Percentiles rank a stretch among this genome's conserved stretches.
These are phyloP conservation scores for Mercenaria mercenaria DNA, from an alignment of 1,140 invertebrate genomes.

Conservation along the genomic window DNA sequence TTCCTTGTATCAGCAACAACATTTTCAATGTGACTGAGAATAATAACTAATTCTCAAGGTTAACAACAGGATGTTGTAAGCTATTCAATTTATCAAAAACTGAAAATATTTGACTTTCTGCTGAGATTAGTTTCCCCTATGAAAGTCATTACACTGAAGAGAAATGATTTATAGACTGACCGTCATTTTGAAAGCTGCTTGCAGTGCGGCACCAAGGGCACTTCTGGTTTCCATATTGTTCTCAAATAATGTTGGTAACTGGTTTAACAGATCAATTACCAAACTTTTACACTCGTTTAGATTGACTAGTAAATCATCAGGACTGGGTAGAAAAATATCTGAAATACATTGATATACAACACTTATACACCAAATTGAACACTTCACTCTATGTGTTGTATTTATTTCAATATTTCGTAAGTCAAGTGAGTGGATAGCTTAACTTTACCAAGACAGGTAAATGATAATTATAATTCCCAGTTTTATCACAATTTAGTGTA, in stretches of 20 bases:
- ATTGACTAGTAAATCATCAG: slow-evolving; percentile 97
- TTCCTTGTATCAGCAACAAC: no score
- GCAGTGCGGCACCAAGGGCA: slow-evolving; percentile 96
- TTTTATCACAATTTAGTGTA: neutral
- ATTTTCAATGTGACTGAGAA: no score
- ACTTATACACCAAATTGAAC: no score
- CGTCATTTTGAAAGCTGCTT: slow-evolving; percentile 97
- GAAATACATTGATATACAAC: no score
- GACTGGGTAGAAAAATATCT: slow-evolving; percentile 88
- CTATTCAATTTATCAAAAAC: no score
- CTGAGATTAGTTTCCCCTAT: no score
- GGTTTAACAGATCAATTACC: slow-evolving; percentile 92
- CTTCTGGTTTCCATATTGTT: slow-evolving; percentile 91
- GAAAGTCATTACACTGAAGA: no score
- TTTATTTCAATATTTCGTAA: neutral
- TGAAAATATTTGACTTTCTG: no score
- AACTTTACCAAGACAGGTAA: neutral
- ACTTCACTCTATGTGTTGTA: neutral
- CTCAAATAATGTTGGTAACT: slow-evolving; percentile 93
- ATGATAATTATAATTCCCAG: neutral
- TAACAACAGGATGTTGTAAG: no score
- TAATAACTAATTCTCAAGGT: no score
- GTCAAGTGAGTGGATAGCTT: no score
- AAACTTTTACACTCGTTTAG: slow-evolving; percentile 93
- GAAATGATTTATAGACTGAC: no score